Percentiles rank a stretch among this genome's conserved stretches.
These are phyloP conservation scores for Antigone vipio DNA, from an alignment of 2,113 vertebrate species.

Conservation along the genomic window DNA sequence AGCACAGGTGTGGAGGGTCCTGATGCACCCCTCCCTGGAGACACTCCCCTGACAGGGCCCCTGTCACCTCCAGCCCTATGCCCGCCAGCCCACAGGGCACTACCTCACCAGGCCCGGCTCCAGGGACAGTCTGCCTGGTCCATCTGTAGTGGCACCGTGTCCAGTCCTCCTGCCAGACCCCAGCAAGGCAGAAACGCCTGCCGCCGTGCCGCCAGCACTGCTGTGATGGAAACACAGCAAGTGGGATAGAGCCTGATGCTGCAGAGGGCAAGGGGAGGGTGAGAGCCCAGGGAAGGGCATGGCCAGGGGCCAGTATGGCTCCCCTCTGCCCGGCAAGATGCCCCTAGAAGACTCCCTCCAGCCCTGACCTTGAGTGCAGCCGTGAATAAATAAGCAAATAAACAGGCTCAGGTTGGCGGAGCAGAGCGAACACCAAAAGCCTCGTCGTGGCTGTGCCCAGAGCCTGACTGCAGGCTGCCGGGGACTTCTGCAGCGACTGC, in stretches of 20 bases:
- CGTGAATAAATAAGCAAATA: not conserved
- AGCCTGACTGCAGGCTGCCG: not conserved
- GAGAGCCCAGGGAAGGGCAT: not conserved
- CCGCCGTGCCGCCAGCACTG: not conserved
- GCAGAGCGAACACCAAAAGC: not conserved
- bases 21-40: not conserved
- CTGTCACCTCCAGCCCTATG: not conserved
- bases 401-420: not conserved
- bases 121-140: not conserved
- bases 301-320: rapidly evolving
- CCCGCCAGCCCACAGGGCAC: not conserved
- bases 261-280: constrained; percentile 15
- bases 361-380: constrained; percentile 16
- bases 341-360: not conserved
- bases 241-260: not conserved
- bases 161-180: not conserved
- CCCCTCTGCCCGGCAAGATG: not conserved
- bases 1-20: rapidly evolving
- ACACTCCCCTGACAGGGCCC: not conserved
- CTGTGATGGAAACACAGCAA: not conserved
- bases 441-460: not conserved
- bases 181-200: not conserved
- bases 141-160: not conserved
- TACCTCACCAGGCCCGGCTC: not conserved
- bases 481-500: not conserved